Conservation (phyloP, 1,140 invertebrate species). For the Drosophila mauritiana region DNA sequence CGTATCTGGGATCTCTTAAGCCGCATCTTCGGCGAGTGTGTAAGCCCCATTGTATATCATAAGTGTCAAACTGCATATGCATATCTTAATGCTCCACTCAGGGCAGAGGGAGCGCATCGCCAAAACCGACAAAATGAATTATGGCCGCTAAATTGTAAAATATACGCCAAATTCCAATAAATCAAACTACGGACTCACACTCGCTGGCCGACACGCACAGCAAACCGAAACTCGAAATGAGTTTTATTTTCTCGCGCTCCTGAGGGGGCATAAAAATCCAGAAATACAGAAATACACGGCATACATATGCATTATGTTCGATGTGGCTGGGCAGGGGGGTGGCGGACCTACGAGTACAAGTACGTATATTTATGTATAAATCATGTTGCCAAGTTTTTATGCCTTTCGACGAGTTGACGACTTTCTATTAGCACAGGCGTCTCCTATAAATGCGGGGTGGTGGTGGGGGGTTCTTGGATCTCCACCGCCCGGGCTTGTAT, state of each 20-base stretch:
- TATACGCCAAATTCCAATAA: constrained; percentile 79
- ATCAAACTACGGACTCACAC: constrained; percentile 63
- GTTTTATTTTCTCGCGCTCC: constrained; percentile 38
- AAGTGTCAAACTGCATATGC: constrained; percentile 58
- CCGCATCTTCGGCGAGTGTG: constrained; percentile 11
- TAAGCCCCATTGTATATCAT: constrained; percentile 35
- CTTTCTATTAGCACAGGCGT: constrained; percentile 75
- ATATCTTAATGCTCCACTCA: constrained; percentile 69
- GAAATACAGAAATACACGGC: constrained; percentile 35
- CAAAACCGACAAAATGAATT: constrained; percentile 82
- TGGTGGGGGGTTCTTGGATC: constrained; percentile 13
- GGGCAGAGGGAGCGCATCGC: constrained; percentile 58
- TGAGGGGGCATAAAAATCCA: constrained; percentile 56
- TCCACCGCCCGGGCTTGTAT: constrained; percentile 10
- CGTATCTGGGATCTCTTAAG: constrained; percentile 6
- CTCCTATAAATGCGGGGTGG: constrained; percentile 47
- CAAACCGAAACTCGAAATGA: constrained; percentile 60
- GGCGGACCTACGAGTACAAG: constrained; percentile 31
- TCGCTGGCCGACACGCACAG: constrained; percentile 8
- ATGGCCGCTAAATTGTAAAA: constrained; percentile 83
- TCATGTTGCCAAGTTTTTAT: constrained; percentile 83
- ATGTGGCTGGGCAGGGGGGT: constrained; percentile 36
- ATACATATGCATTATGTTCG: constrained; percentile 69
- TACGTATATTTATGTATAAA: constrained; percentile 61
- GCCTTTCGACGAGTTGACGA: constrained; percentile 60